Conservation (phyloP, 35 echinoderm and acorn worm genomes). For the Strongylocentrotus purpuratus region DNA sequence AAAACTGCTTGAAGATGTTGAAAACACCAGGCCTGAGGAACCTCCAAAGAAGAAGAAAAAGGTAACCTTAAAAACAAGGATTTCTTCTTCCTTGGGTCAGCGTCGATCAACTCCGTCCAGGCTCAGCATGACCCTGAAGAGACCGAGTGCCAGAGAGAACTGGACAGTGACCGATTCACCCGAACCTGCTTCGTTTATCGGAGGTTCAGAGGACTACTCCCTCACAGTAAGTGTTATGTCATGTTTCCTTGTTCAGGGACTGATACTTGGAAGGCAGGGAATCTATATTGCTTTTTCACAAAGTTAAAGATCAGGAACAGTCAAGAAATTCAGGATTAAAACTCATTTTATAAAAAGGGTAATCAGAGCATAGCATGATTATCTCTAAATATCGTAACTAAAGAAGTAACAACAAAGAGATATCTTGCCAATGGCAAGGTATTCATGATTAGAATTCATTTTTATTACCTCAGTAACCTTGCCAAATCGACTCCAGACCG, state of each 20-base stretch:
- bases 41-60: slow-evolving; percentile 22
- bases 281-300: too few relatives aligned
- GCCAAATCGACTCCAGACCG: too few relatives aligned
- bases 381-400: too few relatives aligned
- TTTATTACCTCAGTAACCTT: too few relatives aligned
- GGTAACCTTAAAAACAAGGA: neutral
- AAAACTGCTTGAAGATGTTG: neutral
- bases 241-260: neutral
- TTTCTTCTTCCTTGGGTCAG: neutral
- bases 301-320: too few relatives aligned
- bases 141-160: neutral
- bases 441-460: too few relatives aligned
- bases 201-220: slow-evolving; percentile 5
- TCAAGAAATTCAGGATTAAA: too few relatives aligned
- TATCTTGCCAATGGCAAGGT: too few relatives aligned
- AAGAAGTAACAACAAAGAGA: too few relatives aligned
- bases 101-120: neutral
- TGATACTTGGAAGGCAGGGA: too few relatives aligned
- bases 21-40: slow-evolving; percentile 9
- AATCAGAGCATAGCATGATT: too few relatives aligned
- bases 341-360: too few relatives aligned
- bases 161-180: slow-evolving; percentile 44
- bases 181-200: neutral
- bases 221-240: slow-evolving; percentile 2
- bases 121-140: slow-evolving; percentile 18